Evolutionary conservation across 2,888 invertebrate species (phyloP).

Genomic region (Argynnis bischoffii): DNA sequence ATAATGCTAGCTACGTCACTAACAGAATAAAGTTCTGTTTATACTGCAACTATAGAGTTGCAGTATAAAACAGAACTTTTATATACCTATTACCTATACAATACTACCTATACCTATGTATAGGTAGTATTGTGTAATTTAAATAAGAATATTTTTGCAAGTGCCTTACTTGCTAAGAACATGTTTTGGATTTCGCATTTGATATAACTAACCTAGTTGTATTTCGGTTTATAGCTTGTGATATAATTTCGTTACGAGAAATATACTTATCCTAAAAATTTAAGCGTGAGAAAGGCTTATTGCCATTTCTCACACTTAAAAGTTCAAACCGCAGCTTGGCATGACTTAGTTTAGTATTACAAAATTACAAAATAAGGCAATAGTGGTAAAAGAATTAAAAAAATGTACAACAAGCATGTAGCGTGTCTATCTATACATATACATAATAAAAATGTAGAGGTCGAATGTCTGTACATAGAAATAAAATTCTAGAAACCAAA

Average conservation of each 20-base stretch:
- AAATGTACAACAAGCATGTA: background rate
- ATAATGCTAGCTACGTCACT: no score
- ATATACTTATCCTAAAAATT: constrained; percentile 2
- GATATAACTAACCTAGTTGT: constrained; percentile 14
- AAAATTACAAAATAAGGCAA: background rate
- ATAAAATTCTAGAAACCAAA: no score
- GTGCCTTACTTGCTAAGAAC: no score
- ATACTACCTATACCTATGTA: no score
- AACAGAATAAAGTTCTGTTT: no score
- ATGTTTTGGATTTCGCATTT: background rate
- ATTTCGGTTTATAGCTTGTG: constrained; percentile 16
- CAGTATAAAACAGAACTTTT: no score
- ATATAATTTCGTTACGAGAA: constrained; percentile 22
- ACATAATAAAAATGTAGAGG: no score
- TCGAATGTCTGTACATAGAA: no score
- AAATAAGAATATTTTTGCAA: no score
- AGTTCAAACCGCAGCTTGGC: constrained; percentile 16
- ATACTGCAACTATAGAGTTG: no score
- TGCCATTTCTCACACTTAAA: constrained; percentile 16
- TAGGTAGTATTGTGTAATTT: no score
- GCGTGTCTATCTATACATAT: background rate
- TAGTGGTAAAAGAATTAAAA: background rate
- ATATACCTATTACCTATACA: no score
- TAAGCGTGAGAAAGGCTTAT: constrained; percentile 30
- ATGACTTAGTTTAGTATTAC: background rate